These are phyloP conservation scores for Xyrauchen texanus DNA, from an alignment of 2,113 vertebrate species.

Conservation along the genomic window DNA sequence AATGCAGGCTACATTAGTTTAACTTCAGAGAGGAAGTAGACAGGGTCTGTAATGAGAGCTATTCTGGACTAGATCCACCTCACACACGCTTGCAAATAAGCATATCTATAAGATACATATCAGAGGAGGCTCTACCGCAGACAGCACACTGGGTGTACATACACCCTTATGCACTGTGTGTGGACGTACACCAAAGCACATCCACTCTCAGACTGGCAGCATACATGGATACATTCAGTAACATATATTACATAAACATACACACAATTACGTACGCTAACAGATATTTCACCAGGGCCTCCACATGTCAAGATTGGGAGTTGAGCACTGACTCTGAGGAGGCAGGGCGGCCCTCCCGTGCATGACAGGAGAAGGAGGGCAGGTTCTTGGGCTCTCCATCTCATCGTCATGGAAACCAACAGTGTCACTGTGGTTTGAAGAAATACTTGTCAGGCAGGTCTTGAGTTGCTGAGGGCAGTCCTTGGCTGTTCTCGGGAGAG, in stretches of 20 bases:
- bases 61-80: slow-evolving; percentile 78
- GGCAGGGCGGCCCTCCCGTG: no score
- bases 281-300: slow-evolving; percentile 81
- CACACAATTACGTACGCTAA: background rate
- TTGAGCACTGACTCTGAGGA: background rate
- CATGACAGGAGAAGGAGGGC: slow-evolving; percentile 4
- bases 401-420: background rate
- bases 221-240: slow-evolving; percentile 2
- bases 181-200: slow-evolving; percentile 10
- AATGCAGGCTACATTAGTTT: slow-evolving; percentile 87
- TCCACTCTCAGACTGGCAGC: background rate
- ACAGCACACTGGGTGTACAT: slow-evolving; percentile 28
- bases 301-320: slow-evolving; percentile 81
- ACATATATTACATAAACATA: background rate
- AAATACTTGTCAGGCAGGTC: slow-evolving; percentile 43
- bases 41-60: slow-evolving; percentile 80
- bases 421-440: background rate
- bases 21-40: slow-evolving; percentile 86
- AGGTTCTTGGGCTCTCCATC: background rate
- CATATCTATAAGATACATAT: slow-evolving; percentile 97
- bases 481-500: slow-evolving; percentile 74
- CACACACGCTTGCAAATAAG: slow-evolving; percentile 81
- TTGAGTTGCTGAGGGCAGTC: slow-evolving; percentile 52
- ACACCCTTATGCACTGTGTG: background rate
- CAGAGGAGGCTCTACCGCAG: slow-evolving; percentile 73